These are phyloP conservation scores for Rhyzopertha dominica DNA, from an alignment of 1,140 invertebrate genomes.

Conservation along the genomic window DNA sequence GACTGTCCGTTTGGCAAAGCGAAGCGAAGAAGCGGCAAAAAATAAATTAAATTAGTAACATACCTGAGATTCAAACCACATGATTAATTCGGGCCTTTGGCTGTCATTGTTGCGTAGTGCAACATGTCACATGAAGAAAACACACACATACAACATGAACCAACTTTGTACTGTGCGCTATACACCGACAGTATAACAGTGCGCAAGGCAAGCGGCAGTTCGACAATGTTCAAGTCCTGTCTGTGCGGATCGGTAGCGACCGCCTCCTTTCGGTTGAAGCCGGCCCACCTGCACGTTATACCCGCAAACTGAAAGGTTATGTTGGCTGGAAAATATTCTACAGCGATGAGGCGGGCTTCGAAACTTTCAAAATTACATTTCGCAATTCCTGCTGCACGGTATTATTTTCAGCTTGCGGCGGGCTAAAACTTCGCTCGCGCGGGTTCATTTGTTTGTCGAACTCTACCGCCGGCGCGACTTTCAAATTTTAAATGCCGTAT, in stretches of 20 bases:
- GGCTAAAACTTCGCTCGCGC: no score
- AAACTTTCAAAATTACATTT: constrained; percentile 25
- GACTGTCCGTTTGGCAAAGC: neutral
- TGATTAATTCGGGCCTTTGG: constrained; percentile 40
- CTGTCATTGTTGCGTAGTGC: constrained; percentile 42
- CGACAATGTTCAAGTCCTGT: constrained; percentile 44
- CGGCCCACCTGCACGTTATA: constrained; percentile 45
- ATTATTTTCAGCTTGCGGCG: constrained; percentile 1
- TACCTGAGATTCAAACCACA: constrained; percentile 47
- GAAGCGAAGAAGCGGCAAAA: neutral
- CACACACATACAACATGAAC: constrained; percentile 27
- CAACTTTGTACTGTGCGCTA: constrained; percentile 24
- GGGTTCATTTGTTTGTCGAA: no score
- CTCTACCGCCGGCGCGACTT: no score
- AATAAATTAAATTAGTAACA: constrained; percentile 17
- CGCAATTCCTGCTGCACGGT: constrained; percentile 5
- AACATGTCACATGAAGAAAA: constrained; percentile 41
- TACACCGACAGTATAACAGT: constrained; percentile 32
- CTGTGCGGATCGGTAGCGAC: constrained; percentile 23
- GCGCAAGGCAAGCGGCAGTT: constrained; percentile 23
- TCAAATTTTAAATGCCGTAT: constrained; percentile 14
- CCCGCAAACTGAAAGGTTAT: constrained; percentile 41
- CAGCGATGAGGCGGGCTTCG: constrained; percentile 15
- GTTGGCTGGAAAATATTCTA: constrained; percentile 28
- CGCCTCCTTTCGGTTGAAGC: constrained; percentile 21